phyloP scores from a whole-genome alignment of 2,888 invertebrate genomes.

The Aphodius sticticus region DNA sequence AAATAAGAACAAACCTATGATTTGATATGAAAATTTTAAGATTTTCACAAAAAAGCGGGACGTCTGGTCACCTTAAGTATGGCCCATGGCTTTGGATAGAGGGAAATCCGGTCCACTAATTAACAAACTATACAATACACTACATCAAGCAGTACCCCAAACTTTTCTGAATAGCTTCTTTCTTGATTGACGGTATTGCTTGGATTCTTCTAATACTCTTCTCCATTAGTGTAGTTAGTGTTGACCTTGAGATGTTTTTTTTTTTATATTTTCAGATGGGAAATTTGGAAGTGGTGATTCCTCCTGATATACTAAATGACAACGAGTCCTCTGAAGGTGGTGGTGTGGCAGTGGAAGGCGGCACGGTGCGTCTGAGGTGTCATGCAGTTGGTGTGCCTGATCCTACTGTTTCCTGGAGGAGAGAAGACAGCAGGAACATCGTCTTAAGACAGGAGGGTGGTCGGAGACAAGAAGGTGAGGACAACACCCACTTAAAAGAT shows the following conservation, averaged over 20 bases:
- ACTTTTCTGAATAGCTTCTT: too few species aligned
- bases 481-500: background rate
- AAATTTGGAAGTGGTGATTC: constrained; percentile 84
- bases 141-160: too few species aligned
- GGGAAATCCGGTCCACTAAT: too few species aligned
- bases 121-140: too few species aligned
- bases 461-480: constrained; percentile 75
- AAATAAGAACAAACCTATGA: too few species aligned
- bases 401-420: constrained; percentile 81
- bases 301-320: constrained; percentile 85
- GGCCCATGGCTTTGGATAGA: too few species aligned
- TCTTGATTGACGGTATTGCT: too few species aligned
- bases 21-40: too few species aligned
- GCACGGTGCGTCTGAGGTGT: constrained; percentile 78
- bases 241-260: background rate
- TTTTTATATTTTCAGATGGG: constrained; percentile 71
- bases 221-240: too few species aligned
- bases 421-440: constrained; percentile 81
- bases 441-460: constrained; percentile 77
- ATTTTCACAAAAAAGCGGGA: too few species aligned
- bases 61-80: too few species aligned
- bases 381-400: constrained; percentile 83
- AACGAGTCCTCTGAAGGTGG: constrained; percentile 73
- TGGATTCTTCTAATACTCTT: too few species aligned
- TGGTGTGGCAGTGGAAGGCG: constrained; percentile 82